A percentile compares a stretch with the other conserved stretches of the same genome.
Evolutionary conservation across 2,113 vertebrate species (phyloP).

Genomic region (Crotalus viridis): DNA sequence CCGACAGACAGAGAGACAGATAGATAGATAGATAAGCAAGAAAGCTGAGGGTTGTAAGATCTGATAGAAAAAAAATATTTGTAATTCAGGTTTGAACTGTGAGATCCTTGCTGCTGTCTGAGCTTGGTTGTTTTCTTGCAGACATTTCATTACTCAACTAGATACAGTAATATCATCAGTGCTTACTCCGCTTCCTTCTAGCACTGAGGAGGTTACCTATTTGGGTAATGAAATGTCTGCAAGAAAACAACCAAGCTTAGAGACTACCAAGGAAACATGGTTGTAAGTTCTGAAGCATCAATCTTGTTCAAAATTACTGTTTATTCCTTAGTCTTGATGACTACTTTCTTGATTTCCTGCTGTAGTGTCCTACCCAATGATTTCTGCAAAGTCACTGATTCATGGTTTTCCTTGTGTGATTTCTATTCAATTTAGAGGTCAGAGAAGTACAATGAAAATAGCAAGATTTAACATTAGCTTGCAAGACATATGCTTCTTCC

Average conservation of each 20-base stretch:
- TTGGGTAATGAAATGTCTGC: not conserved
- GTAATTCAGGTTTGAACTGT: no score
- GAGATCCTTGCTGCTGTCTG: no score
- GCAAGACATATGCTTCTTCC: not conserved
- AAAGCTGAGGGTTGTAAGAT: no score
- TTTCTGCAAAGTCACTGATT: not conserved
- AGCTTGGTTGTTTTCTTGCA: no score
- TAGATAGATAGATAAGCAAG: no score
- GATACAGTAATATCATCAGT: no score
- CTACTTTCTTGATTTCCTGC: not conserved
- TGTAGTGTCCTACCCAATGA: not conserved
- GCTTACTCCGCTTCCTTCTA: no score
- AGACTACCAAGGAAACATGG: not conserved
- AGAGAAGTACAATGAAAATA: not conserved
- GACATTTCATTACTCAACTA: no score
- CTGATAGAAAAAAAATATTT: no score
- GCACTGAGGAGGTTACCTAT: not conserved
- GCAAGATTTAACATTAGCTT: not conserved
- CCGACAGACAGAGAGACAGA: no score
- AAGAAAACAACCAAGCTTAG: not conserved
- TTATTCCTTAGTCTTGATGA: not conserved
- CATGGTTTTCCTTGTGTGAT: not conserved
- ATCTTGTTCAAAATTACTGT: not conserved
- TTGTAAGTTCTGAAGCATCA: not conserved
- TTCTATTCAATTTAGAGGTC: not conserved